Evolutionary conservation across 2,797 vertebrate species (phyloP), one percentile per base, ranked within the genome.

Genomic region (Phalloptychus januarius): DNA sequence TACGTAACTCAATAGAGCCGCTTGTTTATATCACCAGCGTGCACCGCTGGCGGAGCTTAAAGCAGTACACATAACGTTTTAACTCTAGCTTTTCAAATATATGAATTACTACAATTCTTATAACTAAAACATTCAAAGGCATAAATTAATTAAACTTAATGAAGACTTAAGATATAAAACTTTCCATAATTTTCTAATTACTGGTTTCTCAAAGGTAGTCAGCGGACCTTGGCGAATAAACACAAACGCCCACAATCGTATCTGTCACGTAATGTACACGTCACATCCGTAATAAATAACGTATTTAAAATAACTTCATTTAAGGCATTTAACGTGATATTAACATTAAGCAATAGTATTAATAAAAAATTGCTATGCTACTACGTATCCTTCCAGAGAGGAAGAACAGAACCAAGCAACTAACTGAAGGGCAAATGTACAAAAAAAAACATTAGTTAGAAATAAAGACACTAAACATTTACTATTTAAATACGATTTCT

Each of bases 201-300:
- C 12, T 42, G 36, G 0, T 16, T 3, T 58, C 18, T 1, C 3
- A 1, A 0, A 0, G 8, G 20, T 2, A 2, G 25, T 0, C 74
- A 63, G 77, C 18, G n/a, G 3, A 2, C 7, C 25, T 0, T 0
- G 74, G 79, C 23, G 38, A 0, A 0, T 0, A 13, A 0, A 52
- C 0, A 38, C 84, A 63, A 89, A 36, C 86, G 69, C 2, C n/a
- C 80, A 11, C 38, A 7, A 13, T 5, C 12, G 69, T 10, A 15
- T 15, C 0, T 4, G 16, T 3, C 45, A 31, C 42, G 0, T 7
- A 2, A 4, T 0, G 16, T 6, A n/a, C 33, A 65, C 89, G 90
- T 91, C 89, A 91, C 79, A n/a, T 89, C 87, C 84, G 86, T 67
- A 48, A 79, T 50, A 46, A 74, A 1, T 88, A 88, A 91, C 90